Evolutionary conservation across 2,797 vertebrate species (phyloP).

Genomic region (Perodicticus potto): DNA sequence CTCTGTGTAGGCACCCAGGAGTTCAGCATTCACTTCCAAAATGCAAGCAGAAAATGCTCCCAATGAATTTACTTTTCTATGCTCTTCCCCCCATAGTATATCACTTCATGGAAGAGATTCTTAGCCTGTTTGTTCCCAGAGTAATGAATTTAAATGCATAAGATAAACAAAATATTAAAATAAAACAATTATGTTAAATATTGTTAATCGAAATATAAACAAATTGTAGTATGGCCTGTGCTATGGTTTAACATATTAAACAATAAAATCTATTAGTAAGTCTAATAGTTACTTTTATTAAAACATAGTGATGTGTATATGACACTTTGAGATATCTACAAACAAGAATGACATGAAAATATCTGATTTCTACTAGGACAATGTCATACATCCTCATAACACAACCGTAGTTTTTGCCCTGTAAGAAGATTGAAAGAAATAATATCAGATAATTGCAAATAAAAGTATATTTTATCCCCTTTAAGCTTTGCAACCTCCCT

Average conservation of each 20-base stretch:
- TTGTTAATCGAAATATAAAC: background rate
- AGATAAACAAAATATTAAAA: background rate
- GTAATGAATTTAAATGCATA: background rate
- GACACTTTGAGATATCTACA: background rate
- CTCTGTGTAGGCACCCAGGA: no score
- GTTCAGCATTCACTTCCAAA: background rate
- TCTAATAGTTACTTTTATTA: background rate
- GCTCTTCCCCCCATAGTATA: background rate
- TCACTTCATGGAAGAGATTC: background rate
- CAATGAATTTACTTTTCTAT: background rate
- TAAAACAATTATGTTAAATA: background rate
- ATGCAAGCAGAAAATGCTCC: background rate
- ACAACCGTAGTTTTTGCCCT: background rate
- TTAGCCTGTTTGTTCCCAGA: background rate
- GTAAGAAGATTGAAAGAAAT: background rate
- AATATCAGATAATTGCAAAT: background rate
- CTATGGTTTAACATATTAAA: background rate
- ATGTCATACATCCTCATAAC: background rate
- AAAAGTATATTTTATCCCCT: background rate
- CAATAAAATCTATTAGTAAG: background rate
- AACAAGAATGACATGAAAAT: background rate
- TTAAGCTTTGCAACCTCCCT: background rate
- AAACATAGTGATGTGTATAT: background rate
- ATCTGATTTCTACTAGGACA: background rate
- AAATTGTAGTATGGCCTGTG: background rate